A percentile compares a stretch with the other conserved stretches of the same genome.
phyloP scores from a whole-genome alignment of 2,888 invertebrate genomes.

The Drosophila mulleri region DNA sequence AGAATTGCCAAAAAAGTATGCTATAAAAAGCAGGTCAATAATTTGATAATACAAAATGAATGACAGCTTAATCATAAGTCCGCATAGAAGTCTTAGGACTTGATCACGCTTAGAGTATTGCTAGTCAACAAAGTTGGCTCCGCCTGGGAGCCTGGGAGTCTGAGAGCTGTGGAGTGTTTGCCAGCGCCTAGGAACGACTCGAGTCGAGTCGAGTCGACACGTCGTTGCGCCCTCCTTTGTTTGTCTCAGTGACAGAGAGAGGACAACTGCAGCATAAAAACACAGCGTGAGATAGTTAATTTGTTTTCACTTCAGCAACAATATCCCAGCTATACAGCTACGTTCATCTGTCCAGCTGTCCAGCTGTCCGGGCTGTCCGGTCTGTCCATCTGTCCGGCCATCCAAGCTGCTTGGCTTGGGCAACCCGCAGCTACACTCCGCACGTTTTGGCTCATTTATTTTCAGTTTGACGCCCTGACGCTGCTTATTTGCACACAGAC shows the following conservation, averaged over 20 bases:
- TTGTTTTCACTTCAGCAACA: conserved; percentile 80
- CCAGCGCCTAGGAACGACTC: conserved; percentile 47
- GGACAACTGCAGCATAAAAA: conserved; percentile 68
- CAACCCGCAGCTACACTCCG: conserved; percentile 51
- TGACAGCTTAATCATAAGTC: neutral
- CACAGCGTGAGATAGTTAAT: conserved; percentile 79
- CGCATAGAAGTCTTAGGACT: neutral
- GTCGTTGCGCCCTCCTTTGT: conserved; percentile 33
- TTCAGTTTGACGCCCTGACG: conserved; percentile 79
- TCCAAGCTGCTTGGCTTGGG: conserved; percentile 13
- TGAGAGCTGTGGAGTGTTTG: conserved; percentile 63
- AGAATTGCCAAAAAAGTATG: neutral
- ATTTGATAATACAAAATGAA: neutral
- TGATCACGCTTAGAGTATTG: conserved; percentile 29
- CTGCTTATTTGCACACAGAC: conserved; percentile 76
- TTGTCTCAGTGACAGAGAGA: conserved; percentile 50
- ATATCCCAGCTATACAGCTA: conserved; percentile 42
- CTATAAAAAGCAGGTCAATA: neutral
- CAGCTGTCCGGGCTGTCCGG: neutral
- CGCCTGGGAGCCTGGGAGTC: conserved; percentile 20
- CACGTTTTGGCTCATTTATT: conserved; percentile 78
- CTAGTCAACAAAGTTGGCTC: conserved; percentile 56
- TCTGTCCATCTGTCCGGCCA: neutral
- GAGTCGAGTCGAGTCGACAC: conserved; percentile 6
- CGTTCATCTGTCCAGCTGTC: neutral